Conservation (phyloP, 2,888 invertebrate genomes). For the Barypeithes pellucidus region DNA sequence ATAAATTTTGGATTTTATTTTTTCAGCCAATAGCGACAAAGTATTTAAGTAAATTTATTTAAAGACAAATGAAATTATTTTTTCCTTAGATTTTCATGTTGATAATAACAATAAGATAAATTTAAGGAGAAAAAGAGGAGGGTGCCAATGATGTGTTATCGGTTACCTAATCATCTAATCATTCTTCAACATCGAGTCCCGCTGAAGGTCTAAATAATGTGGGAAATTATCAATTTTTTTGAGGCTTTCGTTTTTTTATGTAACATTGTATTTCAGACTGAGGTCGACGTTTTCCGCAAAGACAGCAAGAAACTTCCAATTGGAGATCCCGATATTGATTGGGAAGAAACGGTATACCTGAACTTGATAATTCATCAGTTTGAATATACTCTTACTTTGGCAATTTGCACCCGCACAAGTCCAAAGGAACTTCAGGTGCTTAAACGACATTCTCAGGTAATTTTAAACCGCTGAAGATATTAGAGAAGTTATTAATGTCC, state of each 20-base stretch:
- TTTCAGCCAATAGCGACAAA: slow-evolving; percentile 1
- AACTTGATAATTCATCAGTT: slow-evolving; percentile 99
- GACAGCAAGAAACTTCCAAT: slow-evolving; percentile 97
- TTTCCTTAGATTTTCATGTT: too few relatives aligned
- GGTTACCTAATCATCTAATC: too few relatives aligned
- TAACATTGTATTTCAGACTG: slow-evolving; percentile 77
- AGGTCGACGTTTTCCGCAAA: slow-evolving; percentile 97
- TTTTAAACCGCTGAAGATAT: too few relatives aligned
- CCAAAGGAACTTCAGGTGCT: slow-evolving; percentile 98
- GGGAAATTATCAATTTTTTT: too few relatives aligned
- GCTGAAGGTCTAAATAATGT: too few relatives aligned
- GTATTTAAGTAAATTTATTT: slow-evolving; percentile 13
- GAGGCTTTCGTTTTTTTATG: too few relatives aligned
- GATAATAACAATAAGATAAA: too few relatives aligned
- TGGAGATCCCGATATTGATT: slow-evolving; percentile 96
- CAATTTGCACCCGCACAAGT: slow-evolving; percentile 97
- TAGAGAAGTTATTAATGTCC: too few relatives aligned
- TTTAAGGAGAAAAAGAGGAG: too few relatives aligned
- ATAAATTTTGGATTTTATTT: slow-evolving; percentile 23
- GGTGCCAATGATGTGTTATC: too few relatives aligned
- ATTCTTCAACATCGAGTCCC: too few relatives aligned
- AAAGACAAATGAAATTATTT: neutral
- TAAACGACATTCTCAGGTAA: slow-evolving; percentile 81
- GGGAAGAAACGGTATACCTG: slow-evolving; percentile 99
- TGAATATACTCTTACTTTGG: slow-evolving; percentile 97